Evolutionary conservation across 1,140 invertebrate genomes (phyloP), one percentile per base, ranked within the genome.

Genomic region (Trichogramma pretiosum): DNA sequence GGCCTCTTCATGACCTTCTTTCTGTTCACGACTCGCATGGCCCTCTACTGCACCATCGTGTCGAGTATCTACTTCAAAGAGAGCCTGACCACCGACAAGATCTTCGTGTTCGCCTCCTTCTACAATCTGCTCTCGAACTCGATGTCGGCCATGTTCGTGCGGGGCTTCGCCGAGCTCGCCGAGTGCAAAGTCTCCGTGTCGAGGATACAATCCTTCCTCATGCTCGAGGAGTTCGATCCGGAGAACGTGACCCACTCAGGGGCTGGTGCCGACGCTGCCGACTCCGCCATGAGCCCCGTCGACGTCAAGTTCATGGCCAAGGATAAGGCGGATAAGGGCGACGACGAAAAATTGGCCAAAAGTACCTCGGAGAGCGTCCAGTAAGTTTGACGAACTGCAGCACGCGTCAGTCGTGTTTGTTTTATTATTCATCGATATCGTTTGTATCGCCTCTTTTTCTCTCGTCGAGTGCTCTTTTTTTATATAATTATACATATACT

Each of bases 1-100:
- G 82, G 78, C 2, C 58, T 86, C 2, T 86, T 82, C 56, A 77
- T 85, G 68, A 78, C 79, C 0, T 83, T 83, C 53, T 77, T 78
- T 64, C 56, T 83, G 5, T 82, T 81, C 49, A 81, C 79, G 0
- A 77, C 82, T 0, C 75, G 83, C 56, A 63, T 80, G 13, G 78
- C 82, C 2, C 57, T 84, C 2, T 83, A 79, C 44, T 70, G 76
- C 32, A 77, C 78, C 2, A 68, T 86, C 48, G 30, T 82, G 2
- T 65, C 77, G 0, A 78, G 78, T 59, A 61, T 78, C 3, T 47
- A 79, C 2, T 60, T 74, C 3, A 72, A 73, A 9, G 54, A 74
- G 30, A 61, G 68, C 21, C 59, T 83, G 8, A 75, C 75, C 0
- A 74, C 81, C 0, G 72, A 77, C 26, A 76, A 75, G 50, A 66